Evolutionary conservation across 2,797 vertebrate genomes (phyloP).

Genomic region (Perodicticus potto): DNA sequence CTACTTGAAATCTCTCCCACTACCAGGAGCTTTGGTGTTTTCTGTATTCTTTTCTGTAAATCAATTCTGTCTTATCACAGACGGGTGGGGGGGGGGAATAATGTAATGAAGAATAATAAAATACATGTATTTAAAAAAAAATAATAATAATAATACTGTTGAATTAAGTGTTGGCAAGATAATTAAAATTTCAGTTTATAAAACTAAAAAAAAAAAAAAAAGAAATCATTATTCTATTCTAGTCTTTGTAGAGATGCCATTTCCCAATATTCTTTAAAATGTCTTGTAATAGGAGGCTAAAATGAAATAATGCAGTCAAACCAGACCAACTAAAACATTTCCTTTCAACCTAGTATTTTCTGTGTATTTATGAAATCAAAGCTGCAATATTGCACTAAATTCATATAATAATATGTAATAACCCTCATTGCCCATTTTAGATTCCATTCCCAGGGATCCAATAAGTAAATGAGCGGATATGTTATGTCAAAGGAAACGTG

Average conservation of each 20-base stretch:
- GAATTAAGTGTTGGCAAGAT: too few species aligned
- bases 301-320: constrained; percentile 29
- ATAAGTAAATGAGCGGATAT: constrained; percentile 11
- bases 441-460: constrained; percentile 36
- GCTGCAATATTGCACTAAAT: constrained; percentile 40
- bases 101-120: too few species aligned
- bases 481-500: constrained; percentile 34
- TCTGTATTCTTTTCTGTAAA: too few species aligned
- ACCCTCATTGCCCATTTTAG: neutral
- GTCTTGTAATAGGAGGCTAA: neutral
- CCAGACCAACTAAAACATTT: constrained; percentile 42
- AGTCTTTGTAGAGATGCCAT: neutral
- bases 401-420: constrained; percentile 10
- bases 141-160: too few species aligned
- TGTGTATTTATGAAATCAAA: constrained; percentile 53
- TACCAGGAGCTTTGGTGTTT: too few species aligned
- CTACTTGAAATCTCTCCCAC: too few species aligned
- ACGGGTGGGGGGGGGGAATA: too few species aligned
- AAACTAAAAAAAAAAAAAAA: too few species aligned
- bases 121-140: too few species aligned
- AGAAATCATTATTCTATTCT: neutral
- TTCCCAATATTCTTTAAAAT: constrained; percentile 4
- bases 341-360: constrained; percentile 21
- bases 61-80: too few species aligned
- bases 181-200: too few species aligned